phyloP scores from a whole-genome alignment of 2,888 invertebrate species.

The Fissipunctia ypsillon region DNA sequence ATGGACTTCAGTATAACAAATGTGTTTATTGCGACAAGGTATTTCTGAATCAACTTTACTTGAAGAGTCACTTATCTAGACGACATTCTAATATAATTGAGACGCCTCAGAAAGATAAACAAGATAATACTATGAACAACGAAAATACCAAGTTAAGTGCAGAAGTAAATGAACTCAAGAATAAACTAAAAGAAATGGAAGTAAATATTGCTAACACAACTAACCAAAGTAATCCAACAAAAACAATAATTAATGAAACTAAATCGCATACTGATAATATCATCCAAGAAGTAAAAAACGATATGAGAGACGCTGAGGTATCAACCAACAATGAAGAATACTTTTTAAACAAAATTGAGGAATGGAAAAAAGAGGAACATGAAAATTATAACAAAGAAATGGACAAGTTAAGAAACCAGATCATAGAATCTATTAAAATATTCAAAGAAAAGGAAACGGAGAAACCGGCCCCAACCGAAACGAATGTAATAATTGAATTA shows the following conservation, averaged over 20 bases:
- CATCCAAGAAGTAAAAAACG: slow-evolving; percentile 60
- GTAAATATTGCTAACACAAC: slow-evolving; percentile 71
- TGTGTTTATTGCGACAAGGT: slow-evolving; percentile 93
- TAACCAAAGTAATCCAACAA: slow-evolving; percentile 59
- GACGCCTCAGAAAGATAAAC: slow-evolving; percentile 78
- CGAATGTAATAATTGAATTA: slow-evolving; percentile 81
- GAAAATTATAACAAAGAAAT: slow-evolving; percentile 90
- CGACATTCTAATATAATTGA: slow-evolving; percentile 87
- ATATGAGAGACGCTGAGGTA: slow-evolving; percentile 81
- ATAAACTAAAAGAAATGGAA: slow-evolving; percentile 88
- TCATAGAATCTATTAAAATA: slow-evolving; percentile 81
- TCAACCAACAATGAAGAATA: slow-evolving; percentile 78
- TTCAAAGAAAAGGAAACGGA: slow-evolving; percentile 77
- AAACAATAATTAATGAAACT: slow-evolving; percentile 36
- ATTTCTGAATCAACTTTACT: slow-evolving; percentile 92
- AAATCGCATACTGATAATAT: slow-evolving; percentile 42
- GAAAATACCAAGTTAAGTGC: slow-evolving; percentile 91
- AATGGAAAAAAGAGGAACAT: slow-evolving; percentile 89
- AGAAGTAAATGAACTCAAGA: slow-evolving; percentile 86
- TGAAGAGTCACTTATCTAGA: slow-evolving; percentile 91
- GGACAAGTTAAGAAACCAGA: slow-evolving; percentile 82
- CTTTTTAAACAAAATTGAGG: slow-evolving; percentile 84
- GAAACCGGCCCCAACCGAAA: slow-evolving; percentile 70
- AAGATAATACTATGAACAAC: slow-evolving; percentile 69
- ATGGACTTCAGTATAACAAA: slow-evolving; percentile 87